Conservation (phyloP, 2,888 invertebrate species). For the Melanostoma mellinum region DNA sequence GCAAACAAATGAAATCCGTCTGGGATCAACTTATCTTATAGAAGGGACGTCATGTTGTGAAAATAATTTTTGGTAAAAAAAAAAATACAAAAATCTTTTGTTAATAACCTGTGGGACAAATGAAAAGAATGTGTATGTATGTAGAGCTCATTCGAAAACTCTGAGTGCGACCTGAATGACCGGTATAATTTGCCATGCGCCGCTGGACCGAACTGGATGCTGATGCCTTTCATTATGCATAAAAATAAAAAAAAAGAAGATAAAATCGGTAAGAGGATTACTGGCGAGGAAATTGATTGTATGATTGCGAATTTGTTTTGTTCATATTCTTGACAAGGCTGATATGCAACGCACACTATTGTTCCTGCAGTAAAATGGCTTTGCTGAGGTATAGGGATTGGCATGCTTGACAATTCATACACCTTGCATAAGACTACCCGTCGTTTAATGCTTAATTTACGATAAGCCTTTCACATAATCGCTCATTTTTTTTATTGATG, state of each 20-base stretch:
- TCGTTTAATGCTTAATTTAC: conserved; percentile 53
- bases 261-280: conserved; percentile 65
- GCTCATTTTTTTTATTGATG: conserved; percentile 7
- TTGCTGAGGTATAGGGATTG: conserved; percentile 8
- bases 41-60: conserved; percentile 55
- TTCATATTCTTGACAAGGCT: conserved; percentile 25
- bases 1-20: conserved; percentile 7
- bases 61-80: conserved; percentile 41
- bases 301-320: conserved; percentile 70
- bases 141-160: conserved; percentile 33
- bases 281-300: conserved; percentile 68
- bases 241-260: conserved; percentile 26
- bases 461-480: conserved; percentile 54
- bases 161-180: conserved; percentile 48
- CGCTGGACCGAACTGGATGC: conserved; percentile 57
- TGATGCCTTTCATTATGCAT: conserved; percentile 46
- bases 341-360: conserved; percentile 25
- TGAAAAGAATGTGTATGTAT: conserved; percentile 5
- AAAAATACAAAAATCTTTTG: conserved; percentile 54
- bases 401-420: conserved; percentile 25
- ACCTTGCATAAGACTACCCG: conserved; percentile 19
- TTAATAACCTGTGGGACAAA: conserved; percentile 59
- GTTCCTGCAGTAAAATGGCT: conserved; percentile 49
- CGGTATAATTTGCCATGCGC: conserved; percentile 66
- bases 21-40: conserved; percentile 17